Conservation (phyloP, 2,113 vertebrate genomes). For the Salminus brasiliensis region DNA sequence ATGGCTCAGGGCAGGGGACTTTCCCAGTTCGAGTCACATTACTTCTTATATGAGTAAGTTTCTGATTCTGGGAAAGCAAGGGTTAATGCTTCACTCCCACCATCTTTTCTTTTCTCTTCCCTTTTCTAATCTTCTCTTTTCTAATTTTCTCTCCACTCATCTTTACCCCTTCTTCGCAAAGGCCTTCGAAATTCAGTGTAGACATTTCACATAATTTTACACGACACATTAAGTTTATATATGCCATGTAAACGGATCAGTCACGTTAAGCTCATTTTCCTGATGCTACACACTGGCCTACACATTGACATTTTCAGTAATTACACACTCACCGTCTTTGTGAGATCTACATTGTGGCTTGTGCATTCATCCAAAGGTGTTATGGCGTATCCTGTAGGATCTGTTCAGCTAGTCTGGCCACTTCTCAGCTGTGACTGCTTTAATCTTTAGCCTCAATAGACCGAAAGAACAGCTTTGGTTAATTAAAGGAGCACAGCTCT, state of each 20-base stretch:
- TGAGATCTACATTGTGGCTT: neutral
- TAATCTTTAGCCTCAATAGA: conserved; percentile 1
- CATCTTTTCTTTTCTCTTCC: conserved; percentile 51
- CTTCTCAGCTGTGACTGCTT: conserved; percentile 46
- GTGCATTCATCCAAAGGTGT: conserved; percentile 6
- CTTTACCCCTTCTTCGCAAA: neutral
- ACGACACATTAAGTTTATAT: too few species aligned
- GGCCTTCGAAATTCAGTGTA: neutral
- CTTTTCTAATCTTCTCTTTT: conserved; percentile 56
- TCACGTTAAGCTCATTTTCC: too few species aligned
- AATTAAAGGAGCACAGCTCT: neutral
- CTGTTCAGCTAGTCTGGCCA: conserved; percentile 43
- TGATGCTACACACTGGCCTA: too few species aligned
- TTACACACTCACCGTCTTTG: neutral
- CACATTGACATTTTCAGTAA: neutral
- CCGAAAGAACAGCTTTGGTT: neutral
- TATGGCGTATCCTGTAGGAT: conserved; percentile 39
- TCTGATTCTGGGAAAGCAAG: conserved; percentile 55
- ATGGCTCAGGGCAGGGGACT: conserved; percentile 40
- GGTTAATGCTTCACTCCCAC: conserved; percentile 53
- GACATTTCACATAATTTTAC: neutral
- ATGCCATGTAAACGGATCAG: too few species aligned
- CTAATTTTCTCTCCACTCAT: conserved; percentile 40
- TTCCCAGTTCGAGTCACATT: conserved; percentile 51
- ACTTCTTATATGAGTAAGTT: conserved; percentile 50